phyloP scores from a whole-genome alignment of 2,888 invertebrate species.

The Spisula solida region DNA sequence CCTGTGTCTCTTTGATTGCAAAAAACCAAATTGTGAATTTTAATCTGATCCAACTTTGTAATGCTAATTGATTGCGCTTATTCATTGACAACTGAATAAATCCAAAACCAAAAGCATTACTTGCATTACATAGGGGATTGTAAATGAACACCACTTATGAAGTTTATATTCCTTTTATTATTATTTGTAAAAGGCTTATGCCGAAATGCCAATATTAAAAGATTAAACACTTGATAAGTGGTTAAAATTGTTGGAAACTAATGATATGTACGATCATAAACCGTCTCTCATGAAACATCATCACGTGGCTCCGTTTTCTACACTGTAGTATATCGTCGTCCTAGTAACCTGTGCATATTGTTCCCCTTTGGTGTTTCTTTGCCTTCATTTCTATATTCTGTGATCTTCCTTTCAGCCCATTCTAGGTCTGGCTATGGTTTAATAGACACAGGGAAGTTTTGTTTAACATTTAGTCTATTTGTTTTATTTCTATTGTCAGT shows the following conservation, averaged over 20 bases:
- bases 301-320: neutral
- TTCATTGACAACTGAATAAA: too few species aligned
- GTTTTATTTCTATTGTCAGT: conserved; percentile 30
- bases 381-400: conserved; percentile 32
- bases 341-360: conserved; percentile 8
- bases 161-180: too few species aligned
- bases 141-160: too few species aligned
- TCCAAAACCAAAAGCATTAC: too few species aligned
- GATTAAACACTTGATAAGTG: too few species aligned
- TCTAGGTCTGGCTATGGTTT: conserved; percentile 49
- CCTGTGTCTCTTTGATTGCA: neutral
- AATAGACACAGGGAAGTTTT: conserved; percentile 56
- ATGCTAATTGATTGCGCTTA: too few species aligned
- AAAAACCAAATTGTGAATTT: neutral
- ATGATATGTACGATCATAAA: too few species aligned
- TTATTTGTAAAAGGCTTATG: too few species aligned
- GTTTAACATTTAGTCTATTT: conserved; percentile 39
- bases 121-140: too few species aligned
- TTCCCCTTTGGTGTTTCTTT: neutral
- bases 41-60: too few species aligned
- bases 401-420: conserved; percentile 58
- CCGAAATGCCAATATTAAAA: too few species aligned
- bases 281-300: neutral
- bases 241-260: too few species aligned
- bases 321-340: neutral